Base-by-base conservation (phyloP, 1,140 invertebrate genomes). In the Orchesella cincta region DNA sequence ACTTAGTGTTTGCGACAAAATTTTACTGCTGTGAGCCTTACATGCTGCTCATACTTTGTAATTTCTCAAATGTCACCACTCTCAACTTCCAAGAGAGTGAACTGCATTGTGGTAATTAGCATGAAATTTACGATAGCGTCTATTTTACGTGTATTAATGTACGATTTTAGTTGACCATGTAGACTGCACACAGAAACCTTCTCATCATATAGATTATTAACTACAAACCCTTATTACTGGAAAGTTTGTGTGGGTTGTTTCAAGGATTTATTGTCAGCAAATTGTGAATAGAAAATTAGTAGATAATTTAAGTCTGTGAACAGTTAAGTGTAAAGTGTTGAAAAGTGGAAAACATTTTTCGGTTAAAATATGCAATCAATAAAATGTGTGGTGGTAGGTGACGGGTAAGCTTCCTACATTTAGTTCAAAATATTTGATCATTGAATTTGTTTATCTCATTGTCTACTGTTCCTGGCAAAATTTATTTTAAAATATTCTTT, bases 311-410 rank as follows among this genome's bases (percentile, higher is more conserved):
- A 46, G 39, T 20, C 39, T 46, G 8, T 46, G 8, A 46, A 46
- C 39, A 46, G 8, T 46, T 46, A 8, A 46, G 20, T 12, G 20
- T 12, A 8, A 46, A 46, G 20, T 46, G 8, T 12, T 12, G 8
- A 12, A 12, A 46, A 46, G 20, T 46, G 14, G 23, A 57, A 57
- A 57, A n/a, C 5, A 57, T n/a, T 3, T 57, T 46, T 46, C 39
- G 39, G 39, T 46, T 5, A n/a, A 57, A 23, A 57, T n/a, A 78
- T 78, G 77, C 77, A 78, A 36, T 51, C 57, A n/a, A 78, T 78
- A 1, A 78, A 78, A 39, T 78, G 77, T 75, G 77, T 78, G 18
- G 77, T 78, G 16, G 77, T 78, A 36, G 77, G 77, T 39, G 77
- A 78, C 33, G 77, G 77, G 77, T 78, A 78, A 75, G 51, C 2